Evolutionary conservation across 23 tunicate genomes (phyloP), one percentile per base, ranked within the genome.

Genomic region (Clavelina lepadiformis): DNA sequence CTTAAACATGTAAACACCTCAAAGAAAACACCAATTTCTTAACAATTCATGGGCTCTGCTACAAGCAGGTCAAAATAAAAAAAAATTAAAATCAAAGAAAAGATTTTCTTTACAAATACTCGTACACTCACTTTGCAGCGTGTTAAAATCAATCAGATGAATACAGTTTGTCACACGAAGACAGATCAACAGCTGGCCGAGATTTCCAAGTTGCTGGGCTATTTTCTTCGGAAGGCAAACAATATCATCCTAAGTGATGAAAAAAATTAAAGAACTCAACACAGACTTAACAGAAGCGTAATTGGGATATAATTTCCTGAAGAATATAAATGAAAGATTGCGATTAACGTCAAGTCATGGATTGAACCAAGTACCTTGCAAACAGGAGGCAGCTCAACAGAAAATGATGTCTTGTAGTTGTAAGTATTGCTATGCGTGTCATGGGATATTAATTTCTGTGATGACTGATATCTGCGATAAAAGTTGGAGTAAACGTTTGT

Each of bases 161-260:
- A 93, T 85, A 45, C 69, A 60, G 52, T 75, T 84, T 11, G 98
- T 93, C 8, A 93, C 98, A 2, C 98, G 74, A 8, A 93, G 41
- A 38, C 98, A 93, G n/a, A 93, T 51, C 1, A 80, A 61, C 2
- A 93, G 69, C 41, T 93, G 98, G 36, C 82, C 78, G 55, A 93
- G 34, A 46, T 93, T 93, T 61, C 98, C 98, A 31, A 89, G 79
- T 44, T 89, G 97, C 50, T 89, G 88, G 27, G 94, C 82, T 1
- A 83, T 38, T 38, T 93, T 93, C n/a, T 71, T 77, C 25, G 92
- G 88, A 22, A 93, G 58, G 53, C 87, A 78, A 31, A 93, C 94
- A 27, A 93, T 78, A 63, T 93, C 98, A 65, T 83, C 82, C 84
- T 82, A 62, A n/a, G n/a, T n/a, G n/a, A n/a, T n/a, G n/a, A n/a